Percentiles rank a stretch among this genome's conserved stretches.
These are phyloP conservation scores for Meloe dianella DNA, from an alignment of 2,888 invertebrate species.

Conservation along the genomic window DNA sequence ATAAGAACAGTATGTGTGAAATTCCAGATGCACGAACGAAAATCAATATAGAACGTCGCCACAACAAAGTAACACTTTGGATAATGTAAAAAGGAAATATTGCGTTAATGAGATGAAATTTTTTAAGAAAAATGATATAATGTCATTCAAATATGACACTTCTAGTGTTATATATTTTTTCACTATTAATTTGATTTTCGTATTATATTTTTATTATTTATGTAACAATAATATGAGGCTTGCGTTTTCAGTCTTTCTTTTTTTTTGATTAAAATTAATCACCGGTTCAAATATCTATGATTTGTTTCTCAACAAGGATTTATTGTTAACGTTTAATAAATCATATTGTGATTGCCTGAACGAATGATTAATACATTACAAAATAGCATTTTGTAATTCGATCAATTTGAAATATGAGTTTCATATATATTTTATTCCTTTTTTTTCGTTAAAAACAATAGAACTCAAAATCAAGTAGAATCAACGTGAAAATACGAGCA, in stretches of 20 bases:
- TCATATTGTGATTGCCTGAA: constrained; percentile 14
- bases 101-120: constrained; percentile 22
- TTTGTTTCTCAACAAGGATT: constrained; percentile 18
- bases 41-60: constrained; percentile 15
- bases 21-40: constrained; percentile 19
- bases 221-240: background rate
- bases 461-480: background rate
- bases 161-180: constrained; percentile 25
- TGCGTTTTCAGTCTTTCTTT: background rate
- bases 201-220: background rate
- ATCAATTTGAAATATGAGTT: constrained; percentile 8
- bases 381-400: constrained; percentile 13
- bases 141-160: constrained; percentile 28
- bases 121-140: constrained; percentile 18
- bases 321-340: constrained; percentile 16
- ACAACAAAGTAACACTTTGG: constrained; percentile 1
- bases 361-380: constrained; percentile 18
- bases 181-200: constrained; percentile 11
- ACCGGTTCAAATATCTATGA: constrained; percentile 11
- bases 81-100: constrained; percentile 8
- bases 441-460: background rate
- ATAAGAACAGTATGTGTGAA: constrained; percentile 12
- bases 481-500: background rate
- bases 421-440: background rate
- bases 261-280: constrained; percentile 7